Percentiles rank a stretch among this genome's conserved stretches.
phyloP scores from a whole-genome alignment of 1,140 invertebrate genomes.

The Xylocopa sonorina region DNA sequence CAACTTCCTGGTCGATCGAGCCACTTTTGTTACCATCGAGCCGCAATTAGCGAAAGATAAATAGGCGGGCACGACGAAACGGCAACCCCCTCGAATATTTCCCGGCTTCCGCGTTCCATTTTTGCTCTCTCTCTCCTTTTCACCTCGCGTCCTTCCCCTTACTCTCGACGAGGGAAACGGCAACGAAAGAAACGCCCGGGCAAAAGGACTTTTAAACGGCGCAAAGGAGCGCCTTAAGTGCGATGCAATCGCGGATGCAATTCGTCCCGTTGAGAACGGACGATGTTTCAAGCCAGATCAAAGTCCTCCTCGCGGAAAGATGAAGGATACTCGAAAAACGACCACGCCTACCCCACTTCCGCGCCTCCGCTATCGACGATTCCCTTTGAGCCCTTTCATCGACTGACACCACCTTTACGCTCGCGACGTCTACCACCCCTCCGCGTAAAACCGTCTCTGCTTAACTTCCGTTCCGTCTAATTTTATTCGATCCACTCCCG shows the following conservation, averaged over 20 bases:
- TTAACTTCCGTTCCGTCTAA: conserved; percentile 22
- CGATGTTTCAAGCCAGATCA: conserved; percentile 41
- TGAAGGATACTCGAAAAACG: conserved; percentile 39
- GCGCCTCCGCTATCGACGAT: conserved; percentile 24
- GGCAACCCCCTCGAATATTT: background rate
- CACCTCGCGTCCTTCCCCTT: too few relatives aligned
- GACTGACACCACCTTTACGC: conserved; percentile 19
- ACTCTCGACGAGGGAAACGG: background rate
- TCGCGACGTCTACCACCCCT: background rate
- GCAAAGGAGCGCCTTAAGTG: conserved; percentile 24
- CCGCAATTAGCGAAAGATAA: conserved; percentile 41
- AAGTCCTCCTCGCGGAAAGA: conserved; percentile 36
- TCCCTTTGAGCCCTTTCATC: conserved; percentile 48
- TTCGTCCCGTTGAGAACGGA: conserved; percentile 31
- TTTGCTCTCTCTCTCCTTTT: background rate
- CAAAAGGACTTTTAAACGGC: conserved; percentile 11
- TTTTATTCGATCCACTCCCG: conserved; percentile 31
- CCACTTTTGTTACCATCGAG: background rate
- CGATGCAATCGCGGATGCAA: conserved; percentile 41
- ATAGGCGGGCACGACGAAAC: background rate
- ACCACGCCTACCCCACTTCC: conserved; percentile 53
- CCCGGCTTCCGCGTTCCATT: background rate
- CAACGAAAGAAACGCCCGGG: background rate
- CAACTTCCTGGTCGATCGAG: background rate
- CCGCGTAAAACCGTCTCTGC: background rate